Evolutionary conservation across 2,888 invertebrate species (phyloP).

Genomic region (Melitaea athalia): DNA sequence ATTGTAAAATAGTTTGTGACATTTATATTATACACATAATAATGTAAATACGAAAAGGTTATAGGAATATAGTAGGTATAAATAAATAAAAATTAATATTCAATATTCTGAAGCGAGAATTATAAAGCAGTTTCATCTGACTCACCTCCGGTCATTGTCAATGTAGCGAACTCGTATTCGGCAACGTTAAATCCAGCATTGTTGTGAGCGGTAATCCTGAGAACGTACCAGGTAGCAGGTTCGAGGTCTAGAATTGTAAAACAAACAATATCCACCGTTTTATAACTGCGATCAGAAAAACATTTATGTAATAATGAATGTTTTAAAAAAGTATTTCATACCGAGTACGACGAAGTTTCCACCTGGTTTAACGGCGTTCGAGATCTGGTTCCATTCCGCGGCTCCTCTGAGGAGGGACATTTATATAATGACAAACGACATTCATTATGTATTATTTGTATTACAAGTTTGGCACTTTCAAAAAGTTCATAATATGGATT

Average conservation of each 20-base stretch:
- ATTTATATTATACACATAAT: no score
- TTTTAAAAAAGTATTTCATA: slow-evolving; percentile 36
- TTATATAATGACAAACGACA: not conserved
- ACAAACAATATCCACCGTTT: not conserved
- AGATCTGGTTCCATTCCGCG: slow-evolving; percentile 96
- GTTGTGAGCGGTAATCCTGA: slow-evolving; percentile 95
- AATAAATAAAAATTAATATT: not conserved
- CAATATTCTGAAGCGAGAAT: not conserved
- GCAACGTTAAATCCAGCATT: slow-evolving; percentile 98
- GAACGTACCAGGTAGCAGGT: slow-evolving; percentile 96
- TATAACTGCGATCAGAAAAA: not conserved
- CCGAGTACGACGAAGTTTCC: slow-evolving; percentile 93
- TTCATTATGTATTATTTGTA: not conserved
- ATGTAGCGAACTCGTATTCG: slow-evolving; percentile 97
- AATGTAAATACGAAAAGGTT: no score
- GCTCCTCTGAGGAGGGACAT: slow-evolving; percentile 80
- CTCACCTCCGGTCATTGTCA: slow-evolving; percentile 95
- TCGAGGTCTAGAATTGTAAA: slow-evolving; percentile 85
- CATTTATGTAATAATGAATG: not conserved
- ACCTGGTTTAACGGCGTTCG: slow-evolving; percentile 95
- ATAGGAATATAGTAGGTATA: no score
- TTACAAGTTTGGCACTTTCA: no score
- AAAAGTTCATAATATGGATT: no score
- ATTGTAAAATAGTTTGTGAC: no score
- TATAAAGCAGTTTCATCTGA: not conserved